Percentiles rank a stretch among this genome's conserved stretches.
Conservation (phyloP, 2,113 vertebrate genomes). For the Trachemys scripta region DNA sequence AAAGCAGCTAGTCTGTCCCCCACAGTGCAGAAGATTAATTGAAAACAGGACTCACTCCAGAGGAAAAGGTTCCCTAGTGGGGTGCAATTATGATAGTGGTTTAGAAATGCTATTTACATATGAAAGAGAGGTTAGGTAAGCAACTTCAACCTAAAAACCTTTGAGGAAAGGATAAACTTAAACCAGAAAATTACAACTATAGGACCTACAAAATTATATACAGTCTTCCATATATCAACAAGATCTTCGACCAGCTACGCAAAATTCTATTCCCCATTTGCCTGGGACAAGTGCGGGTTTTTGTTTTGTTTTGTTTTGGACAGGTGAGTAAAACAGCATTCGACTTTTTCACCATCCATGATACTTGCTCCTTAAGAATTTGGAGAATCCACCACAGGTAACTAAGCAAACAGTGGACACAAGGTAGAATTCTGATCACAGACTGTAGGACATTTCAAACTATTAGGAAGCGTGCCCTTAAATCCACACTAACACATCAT, state of each 20-base stretch:
- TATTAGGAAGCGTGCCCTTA: neutral
- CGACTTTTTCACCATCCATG: neutral
- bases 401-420: neutral
- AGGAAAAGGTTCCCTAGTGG: neutral
- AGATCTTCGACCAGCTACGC: neutral
- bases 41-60: neutral
- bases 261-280: neutral
- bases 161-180: neutral
- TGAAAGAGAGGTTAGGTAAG: neutral
- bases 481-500: neutral
- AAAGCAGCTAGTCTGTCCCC: neutral
- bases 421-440: neutral
- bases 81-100: neutral
- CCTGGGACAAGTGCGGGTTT: neutral
- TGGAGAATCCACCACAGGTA: neutral
- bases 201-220: neutral
- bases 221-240: neutral
- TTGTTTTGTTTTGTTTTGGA: neutral
- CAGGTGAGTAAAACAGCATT: neutral
- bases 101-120: neutral
- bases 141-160: neutral
- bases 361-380: neutral
- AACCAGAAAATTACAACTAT: neutral
- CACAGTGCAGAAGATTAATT: neutral
- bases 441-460: neutral